A percentile compares a stretch with the other conserved stretches of the same genome.
phyloP scores from a whole-genome alignment of 2,888 invertebrate species.

The Euzophera pinguis region DNA sequence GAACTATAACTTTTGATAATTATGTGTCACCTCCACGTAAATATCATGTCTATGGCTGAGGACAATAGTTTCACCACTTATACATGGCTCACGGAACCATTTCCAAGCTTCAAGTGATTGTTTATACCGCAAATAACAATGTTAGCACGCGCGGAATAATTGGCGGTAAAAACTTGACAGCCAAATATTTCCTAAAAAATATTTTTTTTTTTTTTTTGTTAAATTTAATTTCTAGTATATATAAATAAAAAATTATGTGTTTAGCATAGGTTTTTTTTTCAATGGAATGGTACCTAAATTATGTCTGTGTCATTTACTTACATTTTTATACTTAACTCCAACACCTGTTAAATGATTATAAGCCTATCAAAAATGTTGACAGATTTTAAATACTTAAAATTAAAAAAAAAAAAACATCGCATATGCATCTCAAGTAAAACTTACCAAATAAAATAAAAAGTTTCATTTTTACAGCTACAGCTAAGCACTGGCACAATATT shows the following conservation, averaged over 20 bases:
- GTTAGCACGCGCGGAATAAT: slow-evolving; percentile 7
- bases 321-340: too few relatives aligned
- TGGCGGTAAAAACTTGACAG: slow-evolving; percentile 12
- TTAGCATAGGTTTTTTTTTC: too few relatives aligned
- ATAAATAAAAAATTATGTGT: too few relatives aligned
- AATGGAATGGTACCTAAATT: too few relatives aligned
- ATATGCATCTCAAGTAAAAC: slow-evolving; percentile 26
- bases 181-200: slow-evolving; percentile 1
- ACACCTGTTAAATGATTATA: too few relatives aligned
- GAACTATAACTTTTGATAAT: too few relatives aligned
- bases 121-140: slow-evolving; percentile 15
- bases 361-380: too few relatives aligned
- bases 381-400: too few relatives aligned
- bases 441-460: slow-evolving; percentile 62
- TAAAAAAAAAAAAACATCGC: too few relatives aligned
- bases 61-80: slow-evolving; percentile 14
- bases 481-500: slow-evolving; percentile 57
- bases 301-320: too few relatives aligned
- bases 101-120: slow-evolving; percentile 11
- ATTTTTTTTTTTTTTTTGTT: not conserved
- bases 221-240: too few relatives aligned
- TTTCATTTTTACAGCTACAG: slow-evolving; percentile 50
- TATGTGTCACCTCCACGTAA: not conserved
- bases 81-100: slow-evolving; percentile 3
- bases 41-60: not conserved